These are phyloP conservation scores for Willowsia nigromaculata DNA, from an alignment of 2,888 invertebrate genomes.

Conservation along the genomic window DNA sequence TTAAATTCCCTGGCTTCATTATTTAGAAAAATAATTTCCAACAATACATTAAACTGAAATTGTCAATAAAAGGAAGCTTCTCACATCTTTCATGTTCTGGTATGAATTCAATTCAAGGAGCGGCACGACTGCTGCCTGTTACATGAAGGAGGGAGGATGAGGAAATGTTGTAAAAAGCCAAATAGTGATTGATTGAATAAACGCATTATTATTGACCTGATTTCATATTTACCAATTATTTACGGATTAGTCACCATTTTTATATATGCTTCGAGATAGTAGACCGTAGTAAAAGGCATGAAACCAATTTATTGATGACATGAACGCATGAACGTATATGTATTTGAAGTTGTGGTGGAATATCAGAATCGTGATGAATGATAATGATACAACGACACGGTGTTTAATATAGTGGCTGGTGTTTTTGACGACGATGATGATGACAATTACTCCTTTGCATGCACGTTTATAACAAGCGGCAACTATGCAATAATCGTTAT, in stretches of 20 bases:
- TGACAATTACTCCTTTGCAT: slow-evolving; percentile 18
- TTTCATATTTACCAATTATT: slow-evolving; percentile 49
- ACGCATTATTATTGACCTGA: slow-evolving; percentile 59
- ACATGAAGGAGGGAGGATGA: slow-evolving; percentile 1
- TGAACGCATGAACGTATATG: background rate
- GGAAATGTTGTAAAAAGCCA: background rate
- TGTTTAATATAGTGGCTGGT: background rate
- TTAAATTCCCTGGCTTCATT: no score
- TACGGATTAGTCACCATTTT: slow-evolving; percentile 12
- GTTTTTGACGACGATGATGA: background rate
- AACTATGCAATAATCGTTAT: slow-evolving; percentile 28
- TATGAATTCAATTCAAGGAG: no score
- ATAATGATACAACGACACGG: slow-evolving; percentile 16
- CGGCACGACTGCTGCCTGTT: background rate
- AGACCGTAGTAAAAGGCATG: background rate
- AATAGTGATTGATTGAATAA: slow-evolving; percentile 57
- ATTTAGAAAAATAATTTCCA: background rate
- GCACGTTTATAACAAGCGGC: background rate
- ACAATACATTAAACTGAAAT: background rate
- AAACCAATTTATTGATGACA: background rate
- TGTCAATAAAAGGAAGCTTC: background rate
- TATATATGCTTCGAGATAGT: background rate
- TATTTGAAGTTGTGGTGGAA: slow-evolving; percentile 6
- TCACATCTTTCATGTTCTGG: no score
- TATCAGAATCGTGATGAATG: slow-evolving; percentile 24